A percentile compares a stretch with the other conserved stretches of the same genome.
Evolutionary conservation across 2,797 vertebrate genomes (phyloP).

Genomic region (Helicolenus hilgendorfi): DNA sequence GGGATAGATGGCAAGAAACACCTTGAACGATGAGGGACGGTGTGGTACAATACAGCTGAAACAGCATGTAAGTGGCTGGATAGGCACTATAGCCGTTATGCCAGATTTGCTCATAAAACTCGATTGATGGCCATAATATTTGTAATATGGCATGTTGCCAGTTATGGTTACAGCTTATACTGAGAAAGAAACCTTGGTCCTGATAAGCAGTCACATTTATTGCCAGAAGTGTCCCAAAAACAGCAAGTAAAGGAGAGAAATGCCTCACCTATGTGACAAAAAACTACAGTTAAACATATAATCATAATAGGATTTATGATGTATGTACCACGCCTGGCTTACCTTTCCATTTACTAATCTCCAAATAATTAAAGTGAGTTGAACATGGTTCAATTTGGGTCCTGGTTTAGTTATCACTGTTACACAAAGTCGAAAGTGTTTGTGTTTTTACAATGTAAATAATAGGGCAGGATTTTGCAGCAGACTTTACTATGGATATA

Average conservation of each 20-base stretch:
- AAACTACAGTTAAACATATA: background rate
- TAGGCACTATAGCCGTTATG: background rate
- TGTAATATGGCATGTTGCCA: background rate
- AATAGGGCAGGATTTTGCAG: background rate
- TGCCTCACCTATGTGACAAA: background rate
- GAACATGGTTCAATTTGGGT: background rate
- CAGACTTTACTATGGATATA: background rate
- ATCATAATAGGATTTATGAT: background rate
- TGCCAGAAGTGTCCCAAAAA: background rate
- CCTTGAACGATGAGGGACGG: background rate
- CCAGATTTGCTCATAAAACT: background rate
- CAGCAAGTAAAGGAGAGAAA: background rate
- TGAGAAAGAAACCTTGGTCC: background rate
- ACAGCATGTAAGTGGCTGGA: background rate
- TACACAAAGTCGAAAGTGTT: accelerated
- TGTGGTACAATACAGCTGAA: background rate
- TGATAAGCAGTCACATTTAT: background rate
- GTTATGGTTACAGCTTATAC: background rate
- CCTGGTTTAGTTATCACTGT: background rate
- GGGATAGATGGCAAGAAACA: background rate
- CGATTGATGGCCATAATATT: background rate
- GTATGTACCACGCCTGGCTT: background rate
- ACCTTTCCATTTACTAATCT: background rate
- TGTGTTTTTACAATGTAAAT: background rate
- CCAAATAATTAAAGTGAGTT: background rate